Conservation (phyloP, 2,113 vertebrate genomes). For the Passer domesticus region DNA sequence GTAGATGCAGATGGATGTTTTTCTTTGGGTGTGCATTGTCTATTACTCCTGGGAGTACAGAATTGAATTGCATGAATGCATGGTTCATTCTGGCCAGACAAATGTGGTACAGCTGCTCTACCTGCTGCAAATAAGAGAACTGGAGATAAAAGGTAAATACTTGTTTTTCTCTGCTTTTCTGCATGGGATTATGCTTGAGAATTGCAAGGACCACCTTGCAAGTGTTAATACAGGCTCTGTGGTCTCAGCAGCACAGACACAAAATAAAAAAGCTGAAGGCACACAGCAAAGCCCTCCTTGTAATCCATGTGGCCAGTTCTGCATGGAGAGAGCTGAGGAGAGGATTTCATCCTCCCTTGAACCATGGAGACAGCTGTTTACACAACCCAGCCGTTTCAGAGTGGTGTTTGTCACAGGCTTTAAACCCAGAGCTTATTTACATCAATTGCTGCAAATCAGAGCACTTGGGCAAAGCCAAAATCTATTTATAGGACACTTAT, state of each 20-base stretch:
- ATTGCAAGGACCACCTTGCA: accelerated
- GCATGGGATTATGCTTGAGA: background rate
- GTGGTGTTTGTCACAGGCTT: background rate
- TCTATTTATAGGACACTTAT: conserved; percentile 7
- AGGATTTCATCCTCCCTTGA: background rate
- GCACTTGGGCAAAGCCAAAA: background rate
- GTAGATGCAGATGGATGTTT: background rate
- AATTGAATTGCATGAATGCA: background rate
- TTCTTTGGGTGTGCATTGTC: background rate
- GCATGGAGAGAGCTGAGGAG: background rate
- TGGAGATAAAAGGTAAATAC: background rate
- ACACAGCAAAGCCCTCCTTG: background rate
- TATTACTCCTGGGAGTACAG: background rate
- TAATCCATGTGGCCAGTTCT: background rate
- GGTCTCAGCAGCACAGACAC: background rate
- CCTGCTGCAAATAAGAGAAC: background rate
- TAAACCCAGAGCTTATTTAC: background rate
- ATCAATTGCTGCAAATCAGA: background rate
- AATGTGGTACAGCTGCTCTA: background rate
- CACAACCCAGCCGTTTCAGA: background rate
- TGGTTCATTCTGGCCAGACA: background rate
- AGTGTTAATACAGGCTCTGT: background rate
- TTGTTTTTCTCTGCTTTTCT: background rate
- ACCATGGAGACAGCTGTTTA: background rate
- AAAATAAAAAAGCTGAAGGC: background rate